Conservation (phyloP, 2,113 vertebrate genomes). For the Ailurus styani region DNA sequence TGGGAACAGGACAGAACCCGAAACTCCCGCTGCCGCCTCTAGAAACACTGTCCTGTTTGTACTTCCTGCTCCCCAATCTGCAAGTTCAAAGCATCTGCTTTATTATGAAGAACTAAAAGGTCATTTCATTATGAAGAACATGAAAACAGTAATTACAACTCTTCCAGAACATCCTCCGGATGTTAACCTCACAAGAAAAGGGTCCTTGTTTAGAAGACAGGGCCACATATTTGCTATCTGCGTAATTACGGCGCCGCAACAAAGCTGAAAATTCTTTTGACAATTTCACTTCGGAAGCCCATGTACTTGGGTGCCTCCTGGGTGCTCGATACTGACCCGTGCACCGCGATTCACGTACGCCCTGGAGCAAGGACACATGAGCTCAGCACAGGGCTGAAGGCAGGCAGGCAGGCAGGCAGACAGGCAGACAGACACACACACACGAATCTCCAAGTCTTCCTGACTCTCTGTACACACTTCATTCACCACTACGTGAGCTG, state of each 20-base stretch:
- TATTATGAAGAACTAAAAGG: not conserved
- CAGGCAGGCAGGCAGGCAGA: too few species aligned
- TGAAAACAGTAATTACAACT: not conserved
- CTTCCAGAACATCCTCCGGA: not conserved
- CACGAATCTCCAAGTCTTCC: too few species aligned
- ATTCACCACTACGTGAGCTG: not conserved
- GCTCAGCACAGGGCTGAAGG: not conserved
- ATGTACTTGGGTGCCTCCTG: not conserved
- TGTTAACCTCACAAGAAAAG: not conserved
- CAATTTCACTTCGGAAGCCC: not conserved
- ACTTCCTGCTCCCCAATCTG: not conserved
- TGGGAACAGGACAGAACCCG: not conserved
- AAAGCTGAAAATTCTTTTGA: constrained; percentile 20
- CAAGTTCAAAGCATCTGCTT: not conserved
- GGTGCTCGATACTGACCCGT: not conserved
- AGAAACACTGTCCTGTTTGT: not conserved
- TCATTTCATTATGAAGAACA: not conserved
- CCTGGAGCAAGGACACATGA: not conserved
- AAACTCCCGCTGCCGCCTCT: fast-evolving
- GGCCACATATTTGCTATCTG: not conserved
- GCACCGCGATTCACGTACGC: not conserved
- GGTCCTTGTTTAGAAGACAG: not conserved
- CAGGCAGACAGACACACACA: too few species aligned
- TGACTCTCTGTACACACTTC: not conserved
- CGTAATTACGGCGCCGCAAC: not conserved